Evolutionary conservation across 2,797 vertebrate genomes (phyloP).

Genomic region (Spinibarbus caldwelli): DNA sequence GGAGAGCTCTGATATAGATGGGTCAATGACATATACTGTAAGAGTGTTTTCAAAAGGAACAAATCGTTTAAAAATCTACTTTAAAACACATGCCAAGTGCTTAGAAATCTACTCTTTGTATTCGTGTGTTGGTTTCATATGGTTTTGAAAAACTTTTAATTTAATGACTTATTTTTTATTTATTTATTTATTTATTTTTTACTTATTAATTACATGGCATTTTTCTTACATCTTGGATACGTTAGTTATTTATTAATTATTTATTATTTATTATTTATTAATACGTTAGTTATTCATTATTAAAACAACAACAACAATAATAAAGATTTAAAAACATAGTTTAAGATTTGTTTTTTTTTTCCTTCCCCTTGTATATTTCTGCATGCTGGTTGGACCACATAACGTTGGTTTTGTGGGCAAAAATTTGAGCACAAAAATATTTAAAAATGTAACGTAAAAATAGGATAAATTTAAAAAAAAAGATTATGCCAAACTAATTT

Average conservation of each 20-base stretch:
- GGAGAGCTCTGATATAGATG: constrained; percentile 44
- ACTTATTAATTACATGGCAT: neutral
- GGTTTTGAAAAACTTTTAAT: neutral
- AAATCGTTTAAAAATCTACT: neutral
- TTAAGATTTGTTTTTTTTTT: too few species aligned
- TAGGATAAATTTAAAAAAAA: too few species aligned
- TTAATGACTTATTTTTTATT: neutral
- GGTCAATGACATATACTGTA: constrained; percentile 2
- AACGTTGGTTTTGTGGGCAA: neutral
- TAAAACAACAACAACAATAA: too few species aligned
- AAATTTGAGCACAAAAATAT: too few species aligned
- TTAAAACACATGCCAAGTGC: neutral
- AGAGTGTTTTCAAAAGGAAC: neutral
- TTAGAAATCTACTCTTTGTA: neutral
- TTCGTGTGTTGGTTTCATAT: neutral
- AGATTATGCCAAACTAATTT: too few species aligned
- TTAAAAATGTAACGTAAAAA: too few species aligned
- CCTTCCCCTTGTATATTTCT: neutral
- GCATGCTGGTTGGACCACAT: neutral
- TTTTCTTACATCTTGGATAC: neutral
- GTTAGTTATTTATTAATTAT: too few species aligned
- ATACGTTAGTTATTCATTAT: too few species aligned
- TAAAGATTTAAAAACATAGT: too few species aligned
- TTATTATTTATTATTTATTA: too few species aligned
- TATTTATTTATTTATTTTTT: neutral